phyloP scores from a whole-genome alignment of 2,888 invertebrate species.

The Heliconius hortense region DNA sequence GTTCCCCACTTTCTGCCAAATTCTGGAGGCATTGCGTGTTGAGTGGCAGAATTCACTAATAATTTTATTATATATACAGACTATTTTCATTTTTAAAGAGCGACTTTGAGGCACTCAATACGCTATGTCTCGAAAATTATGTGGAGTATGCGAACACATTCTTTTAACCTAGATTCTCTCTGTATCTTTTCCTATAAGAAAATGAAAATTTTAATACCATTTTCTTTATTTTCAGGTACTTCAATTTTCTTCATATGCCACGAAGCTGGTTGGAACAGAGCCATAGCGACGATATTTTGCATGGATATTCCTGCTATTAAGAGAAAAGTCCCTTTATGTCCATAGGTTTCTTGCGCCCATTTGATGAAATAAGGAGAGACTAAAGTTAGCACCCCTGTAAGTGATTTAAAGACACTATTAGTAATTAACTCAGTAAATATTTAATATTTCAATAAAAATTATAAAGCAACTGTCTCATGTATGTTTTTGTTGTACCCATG shows the following conservation, averaged over 20 bases:
- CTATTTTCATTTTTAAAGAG: too few relatives aligned
- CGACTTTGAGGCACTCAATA: too few relatives aligned
- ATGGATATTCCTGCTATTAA: slow-evolving; percentile 83
- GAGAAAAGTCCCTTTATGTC: slow-evolving; percentile 85
- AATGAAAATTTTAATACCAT: slow-evolving; percentile 42
- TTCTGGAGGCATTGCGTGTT: too few relatives aligned
- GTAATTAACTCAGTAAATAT: too few relatives aligned
- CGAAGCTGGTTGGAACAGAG: slow-evolving; percentile 85
- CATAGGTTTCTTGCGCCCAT: slow-evolving; percentile 80
- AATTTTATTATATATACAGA: too few relatives aligned
- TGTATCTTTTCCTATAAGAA: background rate
- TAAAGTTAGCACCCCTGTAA: slow-evolving; percentile 82
- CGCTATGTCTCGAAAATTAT: background rate
- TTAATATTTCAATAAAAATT: too few relatives aligned
- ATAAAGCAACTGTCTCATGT: too few relatives aligned
- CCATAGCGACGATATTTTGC: slow-evolving; percentile 84
- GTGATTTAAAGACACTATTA: background rate
- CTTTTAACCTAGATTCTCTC: too few relatives aligned
- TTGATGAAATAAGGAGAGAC: slow-evolving; percentile 83
- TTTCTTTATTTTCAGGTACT: slow-evolving; percentile 46
- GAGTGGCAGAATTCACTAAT: too few relatives aligned
- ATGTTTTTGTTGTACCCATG: too few relatives aligned
- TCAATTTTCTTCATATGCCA: slow-evolving; percentile 80
- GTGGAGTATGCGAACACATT: background rate
- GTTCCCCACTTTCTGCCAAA: too few relatives aligned